These are phyloP conservation scores for Oreochromis niloticus DNA, from an alignment of 2,113 vertebrate species.

Conservation along the genomic window DNA sequence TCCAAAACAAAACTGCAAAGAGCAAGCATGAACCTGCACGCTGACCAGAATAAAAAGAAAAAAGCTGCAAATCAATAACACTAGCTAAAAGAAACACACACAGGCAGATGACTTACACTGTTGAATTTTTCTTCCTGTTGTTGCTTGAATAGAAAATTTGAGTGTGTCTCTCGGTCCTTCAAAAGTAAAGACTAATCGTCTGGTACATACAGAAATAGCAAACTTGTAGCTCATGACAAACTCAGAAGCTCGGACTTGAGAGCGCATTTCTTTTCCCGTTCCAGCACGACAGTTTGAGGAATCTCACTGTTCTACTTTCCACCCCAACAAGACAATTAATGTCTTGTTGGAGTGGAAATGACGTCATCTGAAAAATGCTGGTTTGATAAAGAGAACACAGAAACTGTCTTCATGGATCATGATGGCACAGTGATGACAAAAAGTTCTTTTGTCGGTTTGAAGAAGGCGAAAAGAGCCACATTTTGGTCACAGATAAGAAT, in stretches of 20 bases:
- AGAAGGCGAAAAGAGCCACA: not conserved
- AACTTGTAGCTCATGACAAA: not conserved
- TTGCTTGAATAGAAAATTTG: not conserved
- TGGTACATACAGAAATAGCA: fast-evolving
- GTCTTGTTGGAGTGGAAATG: not conserved
- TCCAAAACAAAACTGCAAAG: not conserved
- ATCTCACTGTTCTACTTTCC: not conserved
- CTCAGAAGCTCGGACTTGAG: not conserved
- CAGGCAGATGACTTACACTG: too few relatives aligned
- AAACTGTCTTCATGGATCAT: not conserved
- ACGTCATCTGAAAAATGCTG: not conserved
- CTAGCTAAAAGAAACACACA: not conserved
- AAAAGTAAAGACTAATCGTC: not conserved
- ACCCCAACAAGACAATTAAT: not conserved
- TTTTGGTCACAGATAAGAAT: not conserved
- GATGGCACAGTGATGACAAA: not conserved
- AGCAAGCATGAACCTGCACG: not conserved
- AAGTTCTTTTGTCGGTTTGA: not conserved
- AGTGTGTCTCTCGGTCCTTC: fast-evolving
- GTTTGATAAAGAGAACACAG: not conserved
- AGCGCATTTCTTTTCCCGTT: not conserved
- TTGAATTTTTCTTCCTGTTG: not conserved
- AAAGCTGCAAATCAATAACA: not conserved
- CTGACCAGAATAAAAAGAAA: not conserved
- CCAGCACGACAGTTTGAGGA: not conserved